These are phyloP conservation scores for Panonychus citri DNA, from an alignment of 1,140 invertebrate species.

Conservation along the genomic window DNA sequence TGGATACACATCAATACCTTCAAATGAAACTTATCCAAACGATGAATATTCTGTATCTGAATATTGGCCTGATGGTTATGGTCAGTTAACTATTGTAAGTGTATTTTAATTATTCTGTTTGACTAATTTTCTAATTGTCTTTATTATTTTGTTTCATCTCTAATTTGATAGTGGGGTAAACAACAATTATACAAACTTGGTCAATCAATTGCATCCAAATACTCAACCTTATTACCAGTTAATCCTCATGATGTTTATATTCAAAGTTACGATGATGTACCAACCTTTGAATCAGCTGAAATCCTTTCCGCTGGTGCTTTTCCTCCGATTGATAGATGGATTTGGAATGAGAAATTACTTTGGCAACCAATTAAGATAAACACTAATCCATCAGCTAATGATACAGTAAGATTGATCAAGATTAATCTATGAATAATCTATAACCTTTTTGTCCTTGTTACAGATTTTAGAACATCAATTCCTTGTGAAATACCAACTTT, in stretches of 20 bases:
- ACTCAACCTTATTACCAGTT: slow-evolving; percentile 4
- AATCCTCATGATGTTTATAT: slow-evolving; percentile 3
- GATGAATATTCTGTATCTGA: slow-evolving; percentile 22
- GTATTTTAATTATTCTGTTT: no score
- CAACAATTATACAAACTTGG: slow-evolving; percentile 9
- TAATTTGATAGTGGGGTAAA: slow-evolving; percentile 6
- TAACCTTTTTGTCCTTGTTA: no score
- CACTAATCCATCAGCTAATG: slow-evolving; percentile 3
- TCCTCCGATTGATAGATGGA: slow-evolving; percentile 7
- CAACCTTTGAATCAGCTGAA: slow-evolving; percentile 4
- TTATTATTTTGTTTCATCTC: not conserved
- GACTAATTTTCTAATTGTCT: no score
- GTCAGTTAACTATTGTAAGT: not conserved
- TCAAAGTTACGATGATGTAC: slow-evolving; percentile 5
- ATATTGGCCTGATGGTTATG: slow-evolving; percentile 8
- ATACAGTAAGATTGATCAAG: slow-evolving; percentile 1
- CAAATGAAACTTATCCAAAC: slow-evolving; percentile 2
- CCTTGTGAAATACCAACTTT: no score
- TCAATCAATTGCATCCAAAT: slow-evolving; percentile 2
- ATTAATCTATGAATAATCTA: no score
- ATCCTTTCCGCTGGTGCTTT: slow-evolving; percentile 8
- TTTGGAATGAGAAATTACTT: slow-evolving; percentile 7
- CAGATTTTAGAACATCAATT: no score
- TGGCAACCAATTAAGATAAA: slow-evolving; percentile 11
- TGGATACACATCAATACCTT: no score